Base-by-base conservation (phyloP, 2,888 invertebrate genomes). In the Melolontha melolontha region DNA sequence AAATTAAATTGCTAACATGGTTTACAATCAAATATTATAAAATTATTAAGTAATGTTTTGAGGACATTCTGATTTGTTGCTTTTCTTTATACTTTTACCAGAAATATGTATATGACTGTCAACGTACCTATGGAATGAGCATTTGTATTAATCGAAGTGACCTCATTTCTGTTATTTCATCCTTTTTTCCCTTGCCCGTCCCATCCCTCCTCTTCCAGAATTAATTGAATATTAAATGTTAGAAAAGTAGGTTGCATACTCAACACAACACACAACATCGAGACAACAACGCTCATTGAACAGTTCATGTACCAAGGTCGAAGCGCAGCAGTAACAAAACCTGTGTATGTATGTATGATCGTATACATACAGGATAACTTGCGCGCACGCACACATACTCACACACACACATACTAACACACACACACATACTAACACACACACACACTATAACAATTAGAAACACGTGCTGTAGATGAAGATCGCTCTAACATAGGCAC, bases 241-340 rank as follows among this genome's bases (percentile, higher is more conserved):
- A 29, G 59, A 62, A 62, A 47, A 62, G 47, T 62, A 62, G 59
- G 59, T 62, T 62, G 59, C 59, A 44, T 34, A 34, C 16, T 34
- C 47, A 47, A 22, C 22, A 49, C 17, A 22, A 22, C 50, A 27
- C 22, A 50, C 50, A 50, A 10, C n/a, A 8, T 8, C 22, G 27
- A 17, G 22, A 50, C 50, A 27, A 50, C 50, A 6, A 50, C 50
- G 50, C 51, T 62, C 67, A 63, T 67, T 63, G 67, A 67, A 63
- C 52, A 67, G 62, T 67, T 67, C 62, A 42, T 67, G 51, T 50
- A 52, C 50, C 67, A 67, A 67, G 67, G 67, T 62, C 67, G 67
- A 40, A 17, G 44, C 41, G 34, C 34, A 6, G 34, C 34, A 34
- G 34, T 34, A 34, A 34, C 34, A 34, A 34, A 34, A 34, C 34